Evolutionary conservation across 2,797 vertebrate genomes (phyloP).

Genomic region (Gorsachius magnificus): DNA sequence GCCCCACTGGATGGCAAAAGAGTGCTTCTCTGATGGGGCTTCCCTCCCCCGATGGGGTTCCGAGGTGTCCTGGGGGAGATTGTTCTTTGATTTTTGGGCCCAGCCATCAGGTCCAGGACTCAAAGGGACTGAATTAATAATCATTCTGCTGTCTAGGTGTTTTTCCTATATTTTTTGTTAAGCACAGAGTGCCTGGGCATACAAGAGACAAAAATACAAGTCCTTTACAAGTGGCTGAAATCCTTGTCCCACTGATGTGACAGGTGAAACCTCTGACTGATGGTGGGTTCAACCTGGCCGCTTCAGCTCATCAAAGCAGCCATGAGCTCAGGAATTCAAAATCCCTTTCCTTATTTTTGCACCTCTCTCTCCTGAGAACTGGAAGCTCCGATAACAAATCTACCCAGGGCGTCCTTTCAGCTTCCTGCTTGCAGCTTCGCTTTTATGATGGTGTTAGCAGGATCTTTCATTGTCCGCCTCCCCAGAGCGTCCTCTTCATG

Average conservation of each 20-base stretch:
- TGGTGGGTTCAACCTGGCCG: fast-evolving
- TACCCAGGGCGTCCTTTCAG: background rate
- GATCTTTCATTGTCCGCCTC: background rate
- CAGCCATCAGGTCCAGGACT: background rate
- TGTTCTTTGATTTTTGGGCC: background rate
- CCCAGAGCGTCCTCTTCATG: background rate
- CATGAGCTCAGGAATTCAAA: background rate
- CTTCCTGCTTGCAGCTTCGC: background rate
- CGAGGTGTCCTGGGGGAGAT: background rate
- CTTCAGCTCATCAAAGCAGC: background rate
- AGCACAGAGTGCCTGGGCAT: background rate
- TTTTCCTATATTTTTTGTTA: background rate
- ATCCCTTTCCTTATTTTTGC: background rate
- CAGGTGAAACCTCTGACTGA: background rate
- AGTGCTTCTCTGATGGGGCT: background rate
- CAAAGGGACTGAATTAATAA: background rate
- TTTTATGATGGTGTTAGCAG: background rate
- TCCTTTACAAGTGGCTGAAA: background rate
- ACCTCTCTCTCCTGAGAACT: background rate
- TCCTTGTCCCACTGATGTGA: background rate
- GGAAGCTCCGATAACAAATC: background rate
- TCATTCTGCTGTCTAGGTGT: background rate
- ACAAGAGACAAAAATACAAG: background rate
- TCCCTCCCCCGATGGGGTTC: background rate
- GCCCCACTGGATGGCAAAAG: background rate